A percentile compares a stretch with the other conserved stretches of the same genome.
phyloP scores from a whole-genome alignment of 2,888 invertebrate species.

The Tineola bisselliella region DNA sequence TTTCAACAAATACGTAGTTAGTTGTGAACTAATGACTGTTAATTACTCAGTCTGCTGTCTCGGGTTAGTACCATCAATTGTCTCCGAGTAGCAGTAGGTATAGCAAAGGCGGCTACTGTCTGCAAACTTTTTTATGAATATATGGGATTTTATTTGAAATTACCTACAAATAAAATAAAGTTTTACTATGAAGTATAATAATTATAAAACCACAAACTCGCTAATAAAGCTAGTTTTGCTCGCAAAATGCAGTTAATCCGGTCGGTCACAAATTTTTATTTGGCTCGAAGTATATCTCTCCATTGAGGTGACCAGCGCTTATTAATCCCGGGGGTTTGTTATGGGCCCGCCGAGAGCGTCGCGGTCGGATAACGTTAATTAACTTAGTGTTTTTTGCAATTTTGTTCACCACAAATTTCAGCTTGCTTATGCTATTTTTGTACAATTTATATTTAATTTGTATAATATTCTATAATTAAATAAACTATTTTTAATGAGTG shows the following conservation, averaged over 20 bases:
- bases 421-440: not conserved
- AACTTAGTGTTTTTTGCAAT: constrained; percentile 7
- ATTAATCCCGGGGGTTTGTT: constrained; percentile 11
- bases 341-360: not conserved
- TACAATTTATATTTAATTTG: not conserved
- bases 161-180: too few relatives aligned
- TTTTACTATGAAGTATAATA: too few relatives aligned
- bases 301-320: not conserved
- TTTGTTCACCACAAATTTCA: not conserved
- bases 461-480: too few relatives aligned
- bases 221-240: not conserved
- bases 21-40: too few relatives aligned
- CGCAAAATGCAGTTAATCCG: not conserved
- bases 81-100: too few relatives aligned
- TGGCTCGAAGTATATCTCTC: not conserved
- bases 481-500: too few relatives aligned
- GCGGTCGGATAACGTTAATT: constrained; percentile 12
- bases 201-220: not conserved
- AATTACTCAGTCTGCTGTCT: too few relatives aligned
- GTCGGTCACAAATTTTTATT: not conserved
- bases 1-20: too few relatives aligned
- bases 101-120: too few relatives aligned
- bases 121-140: too few relatives aligned
- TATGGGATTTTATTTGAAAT: too few relatives aligned
- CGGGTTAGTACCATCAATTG: too few relatives aligned